Evolutionary conservation across 1,140 invertebrate species (phyloP).

Genomic region (Oryzaephilus surinamensis): DNA sequence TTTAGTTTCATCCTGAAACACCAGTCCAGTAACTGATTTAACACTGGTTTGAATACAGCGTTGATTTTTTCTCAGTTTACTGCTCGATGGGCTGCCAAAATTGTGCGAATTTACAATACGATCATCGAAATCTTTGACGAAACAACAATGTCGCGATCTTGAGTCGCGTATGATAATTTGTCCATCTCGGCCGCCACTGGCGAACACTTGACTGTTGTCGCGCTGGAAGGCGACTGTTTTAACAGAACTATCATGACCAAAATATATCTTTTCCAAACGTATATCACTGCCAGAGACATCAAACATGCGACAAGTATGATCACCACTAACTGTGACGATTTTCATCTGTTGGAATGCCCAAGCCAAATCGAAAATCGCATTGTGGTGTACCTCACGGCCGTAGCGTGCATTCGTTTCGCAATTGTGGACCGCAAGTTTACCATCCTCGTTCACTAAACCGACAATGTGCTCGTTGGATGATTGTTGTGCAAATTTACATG

Average conservation of each 20-base stretch:
- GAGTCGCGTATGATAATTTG: slow-evolving; percentile 77
- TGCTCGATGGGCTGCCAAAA: slow-evolving; percentile 16
- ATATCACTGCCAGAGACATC: slow-evolving; percentile 51
- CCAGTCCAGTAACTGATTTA: slow-evolving; percentile 63
- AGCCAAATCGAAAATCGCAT: slow-evolving; percentile 80
- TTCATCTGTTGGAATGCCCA: slow-evolving; percentile 68
- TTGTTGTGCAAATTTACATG: slow-evolving; percentile 50
- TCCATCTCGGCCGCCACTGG: slow-evolving; percentile 75
- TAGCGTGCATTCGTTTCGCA: slow-evolving; percentile 34
- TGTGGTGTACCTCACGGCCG: slow-evolving; percentile 59
- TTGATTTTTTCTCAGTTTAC: slow-evolving; percentile 18
- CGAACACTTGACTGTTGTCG: slow-evolving; percentile 62
- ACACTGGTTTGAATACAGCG: slow-evolving; percentile 10
- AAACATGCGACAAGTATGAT: slow-evolving; percentile 69
- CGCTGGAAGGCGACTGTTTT: slow-evolving; percentile 65
- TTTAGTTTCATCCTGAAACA: slow-evolving; percentile 65
- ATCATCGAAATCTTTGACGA: too few species aligned
- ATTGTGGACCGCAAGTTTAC: slow-evolving; percentile 55
- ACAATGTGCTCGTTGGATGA: slow-evolving; percentile 48
- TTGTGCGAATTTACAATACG: slow-evolving; percentile 35
- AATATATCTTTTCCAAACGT: slow-evolving; percentile 45
- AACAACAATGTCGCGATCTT: too few species aligned
- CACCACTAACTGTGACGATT: slow-evolving; percentile 73
- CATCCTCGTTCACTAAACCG: slow-evolving; percentile 77
- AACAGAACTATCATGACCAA: slow-evolving; percentile 65